phyloP scores from a whole-genome alignment of 2,113 vertebrate species.

The Ceratotherium simum region DNA sequence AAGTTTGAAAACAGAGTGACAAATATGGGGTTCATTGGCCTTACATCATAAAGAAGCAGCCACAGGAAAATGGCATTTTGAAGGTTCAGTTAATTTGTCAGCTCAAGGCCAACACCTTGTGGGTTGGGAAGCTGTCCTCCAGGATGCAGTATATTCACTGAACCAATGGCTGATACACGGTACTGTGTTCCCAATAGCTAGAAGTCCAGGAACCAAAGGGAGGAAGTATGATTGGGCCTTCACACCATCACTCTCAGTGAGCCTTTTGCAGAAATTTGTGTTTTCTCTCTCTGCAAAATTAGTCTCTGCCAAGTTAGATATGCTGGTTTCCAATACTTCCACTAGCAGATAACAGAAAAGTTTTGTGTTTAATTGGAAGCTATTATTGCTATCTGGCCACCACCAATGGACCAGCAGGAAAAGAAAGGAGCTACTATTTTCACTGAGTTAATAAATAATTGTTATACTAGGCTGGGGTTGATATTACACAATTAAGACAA shows the following conservation, averaged over 20 bases:
- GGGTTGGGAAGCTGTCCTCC: neutral
- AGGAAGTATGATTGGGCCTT: neutral
- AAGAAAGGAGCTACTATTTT: neutral
- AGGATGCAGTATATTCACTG: neutral
- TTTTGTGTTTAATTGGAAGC: neutral
- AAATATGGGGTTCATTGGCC: neutral
- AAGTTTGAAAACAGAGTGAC: neutral
- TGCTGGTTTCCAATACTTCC: neutral
- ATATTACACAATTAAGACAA: neutral
- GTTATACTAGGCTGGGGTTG: neutral
- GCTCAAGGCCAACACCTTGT: neutral
- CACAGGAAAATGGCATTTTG: neutral
- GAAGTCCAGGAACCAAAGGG: neutral
- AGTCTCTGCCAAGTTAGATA: slow-evolving; percentile 7
- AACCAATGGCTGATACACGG: neutral
- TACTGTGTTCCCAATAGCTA: neutral
- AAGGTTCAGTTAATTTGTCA: neutral
- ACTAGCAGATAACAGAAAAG: neutral
- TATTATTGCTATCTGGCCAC: neutral
- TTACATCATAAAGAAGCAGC: neutral
- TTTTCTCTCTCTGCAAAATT: slow-evolving; percentile 8
- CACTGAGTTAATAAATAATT: neutral
- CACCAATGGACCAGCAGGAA: neutral
- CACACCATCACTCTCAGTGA: neutral
- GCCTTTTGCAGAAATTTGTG: neutral